These are phyloP conservation scores for Cyprinodon brontotheroides DNA, from an alignment of 2,113 vertebrate genomes.

Conservation along the genomic window DNA sequence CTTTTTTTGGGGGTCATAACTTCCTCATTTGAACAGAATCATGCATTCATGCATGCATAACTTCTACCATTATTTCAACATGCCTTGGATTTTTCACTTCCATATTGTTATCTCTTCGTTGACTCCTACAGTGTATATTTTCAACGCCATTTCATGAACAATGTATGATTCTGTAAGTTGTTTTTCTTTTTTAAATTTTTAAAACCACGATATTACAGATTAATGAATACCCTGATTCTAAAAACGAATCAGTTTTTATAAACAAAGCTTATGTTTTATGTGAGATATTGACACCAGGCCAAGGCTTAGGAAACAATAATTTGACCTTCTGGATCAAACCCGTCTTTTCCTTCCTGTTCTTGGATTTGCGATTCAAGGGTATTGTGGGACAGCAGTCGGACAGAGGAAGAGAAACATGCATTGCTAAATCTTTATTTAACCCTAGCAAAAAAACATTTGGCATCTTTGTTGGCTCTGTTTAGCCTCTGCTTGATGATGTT, in stretches of 20 bases:
- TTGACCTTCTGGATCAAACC: neutral
- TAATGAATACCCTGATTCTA: neutral
- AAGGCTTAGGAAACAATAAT: neutral
- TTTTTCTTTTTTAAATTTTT: neutral
- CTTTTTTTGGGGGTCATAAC: too few species aligned
- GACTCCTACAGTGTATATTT: too few species aligned
- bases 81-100: too few species aligned
- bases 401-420: neutral
- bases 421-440: neutral
- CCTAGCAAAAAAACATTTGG: constrained; percentile 1
- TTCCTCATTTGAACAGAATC: too few species aligned
- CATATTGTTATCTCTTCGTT: too few species aligned
- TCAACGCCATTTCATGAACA: too few species aligned
- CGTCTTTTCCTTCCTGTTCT: neutral
- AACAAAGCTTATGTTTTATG: neutral
- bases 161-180: neutral
- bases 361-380: neutral
- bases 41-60: too few species aligned
- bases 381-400: neutral
- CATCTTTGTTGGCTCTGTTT: constrained; percentile 7
- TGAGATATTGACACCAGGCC: neutral
- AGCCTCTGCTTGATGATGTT: constrained; percentile 12
- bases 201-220: neutral
- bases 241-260: too few species aligned
- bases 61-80: too few species aligned